Conservation (phyloP, 2,113 vertebrate genomes). For the Artemisiospiza belli region DNA sequence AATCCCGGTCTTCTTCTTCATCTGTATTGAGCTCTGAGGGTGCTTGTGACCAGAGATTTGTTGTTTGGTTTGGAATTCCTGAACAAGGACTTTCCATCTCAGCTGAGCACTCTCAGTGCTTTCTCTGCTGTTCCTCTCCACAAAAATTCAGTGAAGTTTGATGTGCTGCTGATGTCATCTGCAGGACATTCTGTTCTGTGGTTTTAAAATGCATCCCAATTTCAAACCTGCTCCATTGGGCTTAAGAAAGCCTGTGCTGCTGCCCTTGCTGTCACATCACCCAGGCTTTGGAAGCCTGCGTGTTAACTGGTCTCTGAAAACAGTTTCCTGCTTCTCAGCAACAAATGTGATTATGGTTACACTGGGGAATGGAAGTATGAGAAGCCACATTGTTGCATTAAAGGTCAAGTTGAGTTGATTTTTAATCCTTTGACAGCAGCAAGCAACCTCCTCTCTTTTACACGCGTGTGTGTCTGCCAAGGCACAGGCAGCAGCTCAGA, state of each 20-base stretch:
- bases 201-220: neutral
- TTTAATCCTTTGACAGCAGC: constrained; percentile 33
- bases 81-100: neutral
- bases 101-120: neutral
- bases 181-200: neutral
- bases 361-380: neutral
- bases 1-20: neutral
- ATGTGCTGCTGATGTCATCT: neutral
- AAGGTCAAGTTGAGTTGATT: constrained; percentile 41
- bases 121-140: neutral
- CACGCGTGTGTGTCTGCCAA: neutral
- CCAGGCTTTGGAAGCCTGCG: neutral
- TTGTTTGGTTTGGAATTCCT: neutral
- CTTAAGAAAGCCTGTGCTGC: neutral
- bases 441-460: neutral
- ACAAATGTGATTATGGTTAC: constrained; percentile 34
- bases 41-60: neutral
- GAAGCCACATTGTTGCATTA: neutral
- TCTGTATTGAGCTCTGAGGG: neutral
- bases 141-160: neutral
- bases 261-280: neutral
- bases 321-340: neutral
- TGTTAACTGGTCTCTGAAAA: constrained; percentile 2
- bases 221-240: neutral
- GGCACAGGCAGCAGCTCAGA: neutral